Evolutionary conservation across 2,797 vertebrate species (phyloP).

Genomic region (Carduelis carduelis): DNA sequence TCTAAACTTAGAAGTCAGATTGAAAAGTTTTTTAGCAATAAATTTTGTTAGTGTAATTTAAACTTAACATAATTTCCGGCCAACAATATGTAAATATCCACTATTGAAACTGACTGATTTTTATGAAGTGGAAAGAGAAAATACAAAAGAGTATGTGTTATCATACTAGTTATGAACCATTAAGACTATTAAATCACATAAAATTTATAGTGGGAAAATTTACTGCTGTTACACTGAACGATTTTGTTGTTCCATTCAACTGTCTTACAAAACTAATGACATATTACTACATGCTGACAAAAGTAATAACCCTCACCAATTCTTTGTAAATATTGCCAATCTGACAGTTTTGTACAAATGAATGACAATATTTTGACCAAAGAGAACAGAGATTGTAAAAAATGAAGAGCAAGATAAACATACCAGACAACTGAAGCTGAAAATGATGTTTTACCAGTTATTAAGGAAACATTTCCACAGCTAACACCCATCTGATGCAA

Average conservation of each 20-base stretch:
- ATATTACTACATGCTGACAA: not conserved
- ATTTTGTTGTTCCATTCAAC: not conserved
- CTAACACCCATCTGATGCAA: not conserved
- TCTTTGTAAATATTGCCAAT: not conserved
- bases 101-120: not conserved
- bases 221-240: not conserved
- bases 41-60: not conserved
- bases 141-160: not conserved
- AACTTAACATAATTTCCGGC: not conserved
- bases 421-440: not conserved
- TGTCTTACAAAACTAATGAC: not conserved
- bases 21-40: not conserved
- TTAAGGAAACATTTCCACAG: not conserved
- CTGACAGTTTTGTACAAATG: not conserved
- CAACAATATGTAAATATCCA: not conserved
- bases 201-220: not conserved
- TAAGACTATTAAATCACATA: not conserved
- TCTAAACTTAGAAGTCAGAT: not conserved
- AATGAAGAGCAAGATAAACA: not conserved
- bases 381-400: not conserved
- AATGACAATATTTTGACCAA: not conserved
- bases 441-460: not conserved
- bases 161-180: not conserved
- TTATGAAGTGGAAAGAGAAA: not conserved
- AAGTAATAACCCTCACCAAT: not conserved